A percentile compares a stretch with the other conserved stretches of the same genome.
Evolutionary conservation across 2,797 vertebrate genomes (phyloP).

Genomic region (Cuculus canorus): DNA sequence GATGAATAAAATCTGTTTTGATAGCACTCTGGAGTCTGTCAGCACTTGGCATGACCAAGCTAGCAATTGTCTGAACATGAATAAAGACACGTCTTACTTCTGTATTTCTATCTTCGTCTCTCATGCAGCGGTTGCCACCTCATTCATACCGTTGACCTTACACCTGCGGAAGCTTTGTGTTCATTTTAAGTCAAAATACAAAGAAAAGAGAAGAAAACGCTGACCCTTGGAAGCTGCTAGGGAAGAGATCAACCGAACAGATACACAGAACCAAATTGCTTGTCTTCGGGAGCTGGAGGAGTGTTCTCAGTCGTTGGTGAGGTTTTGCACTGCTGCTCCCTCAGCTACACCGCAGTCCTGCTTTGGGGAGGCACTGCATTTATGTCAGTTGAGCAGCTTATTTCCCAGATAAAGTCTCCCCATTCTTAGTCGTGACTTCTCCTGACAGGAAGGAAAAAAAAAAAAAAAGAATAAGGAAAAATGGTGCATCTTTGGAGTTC

Average conservation of each 20-base stretch:
- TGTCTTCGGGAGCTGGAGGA: background rate
- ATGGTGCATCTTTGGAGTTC: background rate
- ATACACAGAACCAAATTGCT: background rate
- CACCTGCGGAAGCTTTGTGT: background rate
- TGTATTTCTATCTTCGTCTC: background rate
- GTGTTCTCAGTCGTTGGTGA: background rate
- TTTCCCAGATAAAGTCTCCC: background rate
- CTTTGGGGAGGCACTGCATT: background rate
- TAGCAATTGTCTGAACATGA: background rate
- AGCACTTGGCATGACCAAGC: background rate
- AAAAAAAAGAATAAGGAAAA: background rate
- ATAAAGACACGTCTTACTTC: background rate
- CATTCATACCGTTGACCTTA: background rate
- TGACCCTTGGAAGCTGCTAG: background rate
- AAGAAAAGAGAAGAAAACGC: background rate
- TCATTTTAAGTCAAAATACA: background rate
- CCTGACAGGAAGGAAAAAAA: background rate
- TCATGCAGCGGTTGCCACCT: background rate
- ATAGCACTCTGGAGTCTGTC: background rate
- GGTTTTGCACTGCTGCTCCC: background rate
- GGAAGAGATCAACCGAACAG: background rate
- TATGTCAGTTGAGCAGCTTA: background rate
- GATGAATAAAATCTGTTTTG: background rate
- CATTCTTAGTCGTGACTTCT: background rate
- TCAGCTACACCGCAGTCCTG: background rate